These are phyloP conservation scores for Balearica regulorum DNA, from an alignment of 2,797 vertebrate species.

Conservation along the genomic window DNA sequence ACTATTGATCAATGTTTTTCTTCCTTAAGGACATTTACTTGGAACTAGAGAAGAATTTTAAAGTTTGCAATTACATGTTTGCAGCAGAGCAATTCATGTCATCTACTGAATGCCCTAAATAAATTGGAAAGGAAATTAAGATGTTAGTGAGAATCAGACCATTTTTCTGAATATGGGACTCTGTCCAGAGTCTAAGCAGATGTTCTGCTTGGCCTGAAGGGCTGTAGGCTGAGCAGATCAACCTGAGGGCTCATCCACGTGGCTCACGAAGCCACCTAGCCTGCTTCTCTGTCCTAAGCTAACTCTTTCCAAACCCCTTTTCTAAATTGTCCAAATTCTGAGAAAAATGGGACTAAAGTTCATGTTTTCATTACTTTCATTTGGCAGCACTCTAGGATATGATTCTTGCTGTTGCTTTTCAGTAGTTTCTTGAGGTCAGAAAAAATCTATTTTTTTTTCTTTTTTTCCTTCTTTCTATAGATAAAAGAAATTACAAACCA, in stretches of 20 bases:
- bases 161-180: constrained; percentile 2
- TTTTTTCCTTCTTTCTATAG: not conserved
- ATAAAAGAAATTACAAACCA: not conserved
- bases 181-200: not conserved
- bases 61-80: constrained; percentile 28
- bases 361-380: not conserved
- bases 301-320: not conserved
- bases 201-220: not conserved
- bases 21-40: constrained; percentile 20
- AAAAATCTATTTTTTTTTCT: not conserved
- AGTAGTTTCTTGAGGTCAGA: not conserved
- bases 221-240: not conserved
- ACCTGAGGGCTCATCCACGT: not conserved
- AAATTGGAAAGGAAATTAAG: constrained; percentile 29
- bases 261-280: not conserved
- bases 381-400: not conserved
- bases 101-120: constrained; percentile 1
- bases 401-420: not conserved
- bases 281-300: not conserved
- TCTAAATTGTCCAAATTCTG: not conserved
- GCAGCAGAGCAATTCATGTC: not conserved
- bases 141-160: not conserved
- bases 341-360: not conserved
- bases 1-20: not conserved
- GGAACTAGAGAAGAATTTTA: constrained; percentile 1